Evolutionary conservation across 2,888 invertebrate genomes (phyloP).

Genomic region (Nomada fucata): DNA sequence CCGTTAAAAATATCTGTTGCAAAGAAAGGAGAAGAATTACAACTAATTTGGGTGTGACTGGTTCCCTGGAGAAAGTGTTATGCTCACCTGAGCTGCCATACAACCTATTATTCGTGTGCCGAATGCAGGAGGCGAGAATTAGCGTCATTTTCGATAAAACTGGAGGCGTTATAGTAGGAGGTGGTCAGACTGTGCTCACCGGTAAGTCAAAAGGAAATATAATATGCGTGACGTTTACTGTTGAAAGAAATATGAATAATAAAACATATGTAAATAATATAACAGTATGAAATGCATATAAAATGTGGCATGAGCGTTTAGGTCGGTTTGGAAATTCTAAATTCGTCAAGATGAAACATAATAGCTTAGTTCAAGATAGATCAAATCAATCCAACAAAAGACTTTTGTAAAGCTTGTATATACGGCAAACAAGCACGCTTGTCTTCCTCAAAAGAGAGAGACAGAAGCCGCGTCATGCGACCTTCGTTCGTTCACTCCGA

Average conservation of each 20-base stretch:
- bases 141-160: background rate
- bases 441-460: background rate
- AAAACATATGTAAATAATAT: slow-evolving; percentile 1
- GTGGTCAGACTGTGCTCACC: slow-evolving; percentile 9
- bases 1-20: background rate
- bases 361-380: slow-evolving; percentile 4
- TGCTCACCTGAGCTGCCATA: background rate
- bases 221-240: slow-evolving; percentile 3
- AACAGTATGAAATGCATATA: background rate
- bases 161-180: background rate
- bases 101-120: background rate
- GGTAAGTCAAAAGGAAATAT: slow-evolving; percentile 9
- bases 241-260: background rate
- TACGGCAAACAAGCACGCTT: slow-evolving; percentile 11
- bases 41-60: background rate
- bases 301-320: slow-evolving; percentile 17
- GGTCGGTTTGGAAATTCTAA: background rate
- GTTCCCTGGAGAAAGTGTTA: background rate
- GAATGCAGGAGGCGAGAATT: background rate
- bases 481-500: slow-evolving; percentile 17
- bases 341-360: slow-evolving; percentile 6
- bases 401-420: slow-evolving; percentile 26
- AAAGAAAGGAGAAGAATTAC: background rate
- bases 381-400: background rate
- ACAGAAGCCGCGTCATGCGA: background rate